Evolutionary conservation across 35 echinoderm and acorn worm species (phyloP).

Genomic region (Amphiura filiformis): DNA sequence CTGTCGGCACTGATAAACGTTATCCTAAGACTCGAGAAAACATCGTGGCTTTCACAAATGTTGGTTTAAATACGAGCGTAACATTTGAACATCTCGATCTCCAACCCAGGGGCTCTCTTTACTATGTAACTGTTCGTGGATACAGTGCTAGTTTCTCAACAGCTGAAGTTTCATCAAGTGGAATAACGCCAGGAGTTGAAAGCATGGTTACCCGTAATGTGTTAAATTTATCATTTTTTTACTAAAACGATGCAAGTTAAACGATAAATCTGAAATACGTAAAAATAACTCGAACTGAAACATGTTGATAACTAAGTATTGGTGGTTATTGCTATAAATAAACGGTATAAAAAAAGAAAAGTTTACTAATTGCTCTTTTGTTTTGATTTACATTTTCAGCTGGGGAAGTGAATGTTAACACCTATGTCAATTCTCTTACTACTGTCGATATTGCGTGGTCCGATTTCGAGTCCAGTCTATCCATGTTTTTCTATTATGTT

Average conservation of each 20-base stretch:
- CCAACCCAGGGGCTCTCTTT: not conserved
- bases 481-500: slow-evolving; percentile 31
- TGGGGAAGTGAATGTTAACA: not conserved
- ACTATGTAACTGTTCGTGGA: slow-evolving; percentile 43
- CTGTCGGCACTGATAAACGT: slow-evolving; percentile 49
- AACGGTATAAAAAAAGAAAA: too few relatives aligned
- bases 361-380: too few relatives aligned
- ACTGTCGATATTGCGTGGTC: slow-evolving; percentile 2
- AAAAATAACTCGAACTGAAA: too few relatives aligned
- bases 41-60: slow-evolving; percentile 36
- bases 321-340: too few relatives aligned
- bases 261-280: too few relatives aligned
- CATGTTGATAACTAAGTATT: too few relatives aligned
- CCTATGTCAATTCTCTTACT: slow-evolving; percentile 19
- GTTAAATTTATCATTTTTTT: not conserved
- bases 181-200: slow-evolving; percentile 24
- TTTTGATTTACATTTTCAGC: too few relatives aligned
- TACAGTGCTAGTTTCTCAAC: slow-evolving; percentile 20
- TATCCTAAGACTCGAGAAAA: slow-evolving; percentile 55
- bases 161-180: slow-evolving; percentile 48
- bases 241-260: too few relatives aligned
- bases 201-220: slow-evolving; percentile 18
- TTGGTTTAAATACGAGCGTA: slow-evolving; percentile 24
- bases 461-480: slow-evolving; percentile 15
- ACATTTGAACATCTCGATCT: slow-evolving; percentile 39